phyloP scores from a whole-genome alignment of 2,888 invertebrate species.

The Pseudeuparius sepicola region DNA sequence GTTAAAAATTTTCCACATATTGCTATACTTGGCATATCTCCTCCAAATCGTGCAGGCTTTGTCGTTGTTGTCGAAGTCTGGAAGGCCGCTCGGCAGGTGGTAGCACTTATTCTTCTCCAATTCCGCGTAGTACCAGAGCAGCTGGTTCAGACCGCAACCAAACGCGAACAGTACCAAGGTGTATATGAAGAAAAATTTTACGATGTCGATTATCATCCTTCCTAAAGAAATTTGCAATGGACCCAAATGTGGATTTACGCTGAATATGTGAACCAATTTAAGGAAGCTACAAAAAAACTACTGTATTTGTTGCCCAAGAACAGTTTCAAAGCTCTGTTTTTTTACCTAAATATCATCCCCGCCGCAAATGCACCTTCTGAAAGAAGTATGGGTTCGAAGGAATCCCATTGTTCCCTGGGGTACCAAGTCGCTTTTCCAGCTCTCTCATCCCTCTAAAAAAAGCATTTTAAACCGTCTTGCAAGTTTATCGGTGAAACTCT shows the following conservation, averaged over 20 bases:
- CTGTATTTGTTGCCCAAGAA: neutral
- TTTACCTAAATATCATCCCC: conserved; percentile 83
- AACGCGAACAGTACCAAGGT: conserved; percentile 88
- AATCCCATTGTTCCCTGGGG: conserved; percentile 85
- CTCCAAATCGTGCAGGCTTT: conserved; percentile 80
- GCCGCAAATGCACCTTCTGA: conserved; percentile 93
- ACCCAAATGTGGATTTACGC: conserved; percentile 92
- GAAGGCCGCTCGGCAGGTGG: conserved; percentile 58
- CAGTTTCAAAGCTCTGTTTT: too few species aligned
- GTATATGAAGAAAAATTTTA: conserved; percentile 94
- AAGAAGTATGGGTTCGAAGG: conserved; percentile 89
- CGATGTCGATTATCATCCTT: conserved; percentile 86
- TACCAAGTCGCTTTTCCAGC: conserved; percentile 50
- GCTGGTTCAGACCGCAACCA: conserved; percentile 87
- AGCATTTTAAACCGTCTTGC: neutral
- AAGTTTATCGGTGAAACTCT: conserved; percentile 27
- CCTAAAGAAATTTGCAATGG: conserved; percentile 90
- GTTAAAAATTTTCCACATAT: too few species aligned
- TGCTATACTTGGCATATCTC: conserved; percentile 68
- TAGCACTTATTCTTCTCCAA: conserved; percentile 81
- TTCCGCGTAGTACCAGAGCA: conserved; percentile 88
- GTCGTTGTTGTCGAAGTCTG: conserved; percentile 77
- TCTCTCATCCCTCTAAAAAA: conserved; percentile 25
- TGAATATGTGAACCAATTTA: conserved; percentile 94
- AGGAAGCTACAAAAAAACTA: conserved; percentile 41